Conservation (phyloP, 2,888 invertebrate species). For the Smittia aterrima region DNA sequence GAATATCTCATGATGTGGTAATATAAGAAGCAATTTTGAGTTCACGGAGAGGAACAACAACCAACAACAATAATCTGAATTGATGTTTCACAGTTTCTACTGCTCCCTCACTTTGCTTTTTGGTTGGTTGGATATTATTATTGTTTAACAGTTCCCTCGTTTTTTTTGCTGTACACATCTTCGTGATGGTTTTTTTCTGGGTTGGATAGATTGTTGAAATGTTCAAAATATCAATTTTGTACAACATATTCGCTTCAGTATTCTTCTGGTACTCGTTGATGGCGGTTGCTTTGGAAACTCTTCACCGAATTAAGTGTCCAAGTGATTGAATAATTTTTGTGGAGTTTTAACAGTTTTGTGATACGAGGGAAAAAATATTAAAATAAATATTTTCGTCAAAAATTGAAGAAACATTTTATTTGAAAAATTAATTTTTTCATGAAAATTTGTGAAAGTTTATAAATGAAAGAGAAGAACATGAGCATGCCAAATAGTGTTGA, state of each 20-base stretch:
- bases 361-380: too few species aligned
- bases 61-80: conserved; percentile 32
- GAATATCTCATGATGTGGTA: background rate
- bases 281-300: conserved; percentile 23
- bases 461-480: conserved; percentile 58
- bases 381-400: too few species aligned
- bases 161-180: conserved; percentile 40
- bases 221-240: conserved; percentile 39
- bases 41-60: conserved; percentile 12
- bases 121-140: conserved; percentile 40
- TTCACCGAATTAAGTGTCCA: background rate
- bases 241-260: conserved; percentile 39
- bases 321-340: background rate
- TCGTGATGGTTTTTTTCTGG: conserved; percentile 40
- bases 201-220: conserved; percentile 41
- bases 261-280: conserved; percentile 37
- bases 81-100: conserved; percentile 40
- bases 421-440: background rate
- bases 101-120: conserved; percentile 38
- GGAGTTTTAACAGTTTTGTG: too few species aligned
- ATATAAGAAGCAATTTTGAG: conserved; percentile 12
- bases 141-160: conserved; percentile 40
- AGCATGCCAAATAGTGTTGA: conserved; percentile 82
- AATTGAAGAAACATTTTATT: too few species aligned
- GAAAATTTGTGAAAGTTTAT: background rate